Evolutionary conservation across 2,797 vertebrate species (phyloP), one percentile per base, ranked within the genome.

Genomic region (Gymnodraco acuticeps): DNA sequence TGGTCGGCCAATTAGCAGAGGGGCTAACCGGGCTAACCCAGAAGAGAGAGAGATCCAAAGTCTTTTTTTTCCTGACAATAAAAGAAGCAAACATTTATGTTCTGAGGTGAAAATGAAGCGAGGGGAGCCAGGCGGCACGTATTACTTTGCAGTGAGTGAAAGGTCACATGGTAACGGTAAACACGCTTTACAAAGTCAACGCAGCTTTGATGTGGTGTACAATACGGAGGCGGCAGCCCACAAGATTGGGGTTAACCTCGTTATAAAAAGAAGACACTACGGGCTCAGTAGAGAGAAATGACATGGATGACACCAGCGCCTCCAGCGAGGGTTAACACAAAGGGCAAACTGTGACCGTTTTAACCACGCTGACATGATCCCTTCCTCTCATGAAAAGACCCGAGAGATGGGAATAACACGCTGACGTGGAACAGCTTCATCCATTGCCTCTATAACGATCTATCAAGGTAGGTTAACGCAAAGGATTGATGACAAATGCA

Each of bases 161-260:
- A 83, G 87, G 92, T 89, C 83, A 70, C 54, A 16, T 3, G 27
- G 47, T 6, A 68, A 68, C 60, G 41, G 81, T 84, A 92, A 89
- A 90, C 83, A 82, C 77, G 86, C 74, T 81, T 83, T 55, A 42
- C 62, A 60, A 58, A 23, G 73, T 70, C 58, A 70, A 64, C 68
- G 70, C 33, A 1, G 59, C 70, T 87, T 75, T 82, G 81, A 87
- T 80, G 16, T 51, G 31, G 15, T 2, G 55, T 14, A 54, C 69
- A 80, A 81, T 71, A 62, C 3, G 53, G 75, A 87, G 48, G 77
- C 12, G 10, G 78, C 51, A 17, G 72, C 83, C 70, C 47, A 31
- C 46, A 16, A 74, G 75, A 88, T 82, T 81, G 83, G 72, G 81
- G 82, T 90, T 90, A 86, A 92, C 84, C 70, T 91, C 64, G 61